Evolutionary conservation across 1,140 invertebrate genomes (phyloP).

Genomic region (Drosophila suzukii): DNA sequence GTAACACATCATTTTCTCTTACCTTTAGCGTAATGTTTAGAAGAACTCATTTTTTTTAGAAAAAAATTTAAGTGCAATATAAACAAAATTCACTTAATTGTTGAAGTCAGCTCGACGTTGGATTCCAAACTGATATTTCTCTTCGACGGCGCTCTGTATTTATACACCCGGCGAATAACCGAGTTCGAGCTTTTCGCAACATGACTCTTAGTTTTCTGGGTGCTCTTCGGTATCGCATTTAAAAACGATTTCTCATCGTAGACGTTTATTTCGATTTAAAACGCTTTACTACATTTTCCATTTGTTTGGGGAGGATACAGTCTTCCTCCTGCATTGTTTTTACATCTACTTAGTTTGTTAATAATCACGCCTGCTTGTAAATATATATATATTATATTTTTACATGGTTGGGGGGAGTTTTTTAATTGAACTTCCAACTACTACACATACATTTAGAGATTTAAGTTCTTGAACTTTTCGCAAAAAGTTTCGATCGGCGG

Average conservation of each 20-base stretch:
- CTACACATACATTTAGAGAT: constrained; percentile 74
- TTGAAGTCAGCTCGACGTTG: constrained; percentile 15
- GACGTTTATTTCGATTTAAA: constrained; percentile 64
- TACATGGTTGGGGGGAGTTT: constrained; percentile 54
- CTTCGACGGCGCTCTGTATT: constrained; percentile 42
- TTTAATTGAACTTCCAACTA: constrained; percentile 69
- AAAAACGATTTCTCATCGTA: constrained; percentile 47
- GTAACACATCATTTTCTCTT: neutral
- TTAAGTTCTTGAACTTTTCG: constrained; percentile 28
- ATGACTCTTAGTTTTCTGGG: constrained; percentile 29
- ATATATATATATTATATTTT: constrained; percentile 50
- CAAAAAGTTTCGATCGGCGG: constrained; percentile 58
- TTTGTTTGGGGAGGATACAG: constrained; percentile 35
- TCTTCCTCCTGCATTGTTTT: constrained; percentile 17
- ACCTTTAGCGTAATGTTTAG: constrained; percentile 67
- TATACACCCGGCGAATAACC: constrained; percentile 20
- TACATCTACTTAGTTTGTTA: constrained; percentile 51
- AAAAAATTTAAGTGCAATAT: neutral
- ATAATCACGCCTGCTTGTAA: constrained; percentile 75
- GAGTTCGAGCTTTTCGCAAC: constrained; percentile 10
- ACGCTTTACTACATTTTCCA: constrained; percentile 64
- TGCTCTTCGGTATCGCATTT: constrained; percentile 35
- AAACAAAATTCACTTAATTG: constrained; percentile 19
- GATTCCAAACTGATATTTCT: constrained; percentile 24
- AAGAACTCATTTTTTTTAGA: constrained; percentile 50